Base-by-base conservation (phyloP, 1,140 invertebrate genomes). In the Eufriesea mexicana region DNA sequence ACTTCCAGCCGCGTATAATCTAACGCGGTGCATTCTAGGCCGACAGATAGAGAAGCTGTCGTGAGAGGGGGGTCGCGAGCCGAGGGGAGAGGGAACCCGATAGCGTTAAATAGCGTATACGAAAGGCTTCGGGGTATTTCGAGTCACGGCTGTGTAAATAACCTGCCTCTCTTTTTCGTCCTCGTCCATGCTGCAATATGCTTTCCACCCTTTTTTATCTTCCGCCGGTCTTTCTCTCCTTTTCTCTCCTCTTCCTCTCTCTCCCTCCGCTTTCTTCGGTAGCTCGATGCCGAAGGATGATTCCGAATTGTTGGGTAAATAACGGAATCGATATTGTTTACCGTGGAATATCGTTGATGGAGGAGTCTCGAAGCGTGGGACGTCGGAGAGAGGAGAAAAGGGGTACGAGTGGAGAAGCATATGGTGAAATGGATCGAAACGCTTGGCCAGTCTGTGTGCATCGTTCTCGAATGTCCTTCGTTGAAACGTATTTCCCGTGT, bases 41-140 rank as follows among this genome's bases (percentile, higher is more conserved):
- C 84, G 82, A 79, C 71, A 79, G 79, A 83, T 87, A 86, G 81
- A 85, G 66, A 79, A 76, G 73, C 72, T 57, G 64, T 62, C 47
- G 61, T n/a, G 35, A 35, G 35, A 35, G 35, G 59, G 25, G 64
- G 55, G 64, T 49, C 45, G n/a, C 16, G 45, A 23, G 23, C 14
- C 62, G 49, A 45, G 49, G 49, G 64, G 49, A 77, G 73, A 78
- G 80, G 74, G 74, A 83, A 83, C 66, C n/a, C 74, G 80, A 83
- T 70, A 83, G 80, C 74, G 74, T 83, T 78, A 78, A 78, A 83
- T 59, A 83, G 45, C 49, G 47, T 78, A 68, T 68, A 55, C 49
- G 59, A 74, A 74, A 66, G 59, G 79, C 59, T 66, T 68, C 62
- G 23, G 54, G 18, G 80, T 68, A 83, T 59, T 77, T 64, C 45